Base-by-base conservation (phyloP, 64 coral and sea anemone species). In the Platygyra sinensis region DNA sequence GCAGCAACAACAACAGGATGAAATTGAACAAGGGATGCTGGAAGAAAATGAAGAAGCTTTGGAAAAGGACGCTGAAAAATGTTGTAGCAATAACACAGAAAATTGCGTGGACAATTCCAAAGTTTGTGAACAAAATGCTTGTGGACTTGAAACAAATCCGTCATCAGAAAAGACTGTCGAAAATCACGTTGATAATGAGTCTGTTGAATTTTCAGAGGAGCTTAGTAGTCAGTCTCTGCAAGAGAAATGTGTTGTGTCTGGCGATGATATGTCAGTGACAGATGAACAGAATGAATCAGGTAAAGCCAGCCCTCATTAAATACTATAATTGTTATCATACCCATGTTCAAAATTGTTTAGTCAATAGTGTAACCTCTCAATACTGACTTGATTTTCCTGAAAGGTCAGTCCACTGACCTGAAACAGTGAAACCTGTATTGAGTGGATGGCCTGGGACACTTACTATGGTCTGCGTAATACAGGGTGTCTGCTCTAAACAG, bases 1-100 rank as follows among this genome's bases (percentile, higher is more conserved):
- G 46, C 94, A 99, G 30, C 82, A 93, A 20, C 73, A 88, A 24
- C 94, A 99, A 60, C 97, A 99, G 54, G 94, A 99, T 27, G 97
- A 99, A 79, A 93, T 95, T 30, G 93, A 98, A 52, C 90, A 95
- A 72, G 93, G 93, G 52, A 87, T 92, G 73, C 52, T 95, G 54
- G 88, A 82, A 64, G 96, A 95, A 78, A 88, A 87, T 12, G 81
- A 92, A 8, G 78, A 98, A 52, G 73, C 12, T 31, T 83, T 55
- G 51, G 82, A 96, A 62, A 86, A 89, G 79, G 84, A 89, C 33
- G 32, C 31, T 36, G 81, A 90, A 52, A 67, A 89, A 67, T 52
- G 74, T 36, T 84, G 80, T 77, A 87, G 24, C 61, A 86, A 77
- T 86, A 59, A 61, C 38, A 16, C 16, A 31, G 91, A 93, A 80